Percentiles rank a stretch among this genome's conserved stretches.
Conservation (phyloP, 1,140 invertebrate species). For the Rhopalosiphum maidis region DNA sequence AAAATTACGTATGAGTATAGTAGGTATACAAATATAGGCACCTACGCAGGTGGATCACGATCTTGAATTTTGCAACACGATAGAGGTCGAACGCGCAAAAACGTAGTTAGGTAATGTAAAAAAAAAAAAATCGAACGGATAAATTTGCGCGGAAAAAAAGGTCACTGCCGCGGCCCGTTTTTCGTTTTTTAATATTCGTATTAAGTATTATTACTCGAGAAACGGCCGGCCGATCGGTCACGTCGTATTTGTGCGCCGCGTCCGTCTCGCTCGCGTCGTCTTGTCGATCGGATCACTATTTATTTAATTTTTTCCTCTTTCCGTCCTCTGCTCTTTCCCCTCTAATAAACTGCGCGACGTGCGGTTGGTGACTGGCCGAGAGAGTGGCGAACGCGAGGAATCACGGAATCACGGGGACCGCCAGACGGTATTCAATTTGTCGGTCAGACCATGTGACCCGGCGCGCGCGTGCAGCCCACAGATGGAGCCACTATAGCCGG, state of each 20-base stretch:
- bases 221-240: slow-evolving; percentile 11
- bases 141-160: neutral
- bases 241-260: neutral
- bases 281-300: slow-evolving; percentile 17
- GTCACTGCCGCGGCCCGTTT: neutral
- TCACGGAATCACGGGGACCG: slow-evolving; percentile 39
- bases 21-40: neutral
- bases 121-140: neutral
- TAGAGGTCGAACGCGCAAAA: neutral
- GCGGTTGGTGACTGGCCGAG: slow-evolving; percentile 56
- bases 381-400: slow-evolving; percentile 47
- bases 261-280: slow-evolving; percentile 31
- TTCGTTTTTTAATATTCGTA: neutral
- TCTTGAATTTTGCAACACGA: neutral
- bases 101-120: neutral
- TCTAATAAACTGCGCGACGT: slow-evolving; percentile 55
- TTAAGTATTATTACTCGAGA: neutral
- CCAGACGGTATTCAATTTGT: slow-evolving; percentile 53
- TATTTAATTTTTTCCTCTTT: slow-evolving; percentile 19
- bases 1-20: neutral
- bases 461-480: slow-evolving; percentile 45
- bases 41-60: neutral
- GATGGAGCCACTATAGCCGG: slow-evolving; percentile 41
- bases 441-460: slow-evolving; percentile 52
- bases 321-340: neutral